These are phyloP conservation scores for Drusus annulatus DNA, from an alignment of 1,140 invertebrate genomes.

Conservation along the genomic window DNA sequence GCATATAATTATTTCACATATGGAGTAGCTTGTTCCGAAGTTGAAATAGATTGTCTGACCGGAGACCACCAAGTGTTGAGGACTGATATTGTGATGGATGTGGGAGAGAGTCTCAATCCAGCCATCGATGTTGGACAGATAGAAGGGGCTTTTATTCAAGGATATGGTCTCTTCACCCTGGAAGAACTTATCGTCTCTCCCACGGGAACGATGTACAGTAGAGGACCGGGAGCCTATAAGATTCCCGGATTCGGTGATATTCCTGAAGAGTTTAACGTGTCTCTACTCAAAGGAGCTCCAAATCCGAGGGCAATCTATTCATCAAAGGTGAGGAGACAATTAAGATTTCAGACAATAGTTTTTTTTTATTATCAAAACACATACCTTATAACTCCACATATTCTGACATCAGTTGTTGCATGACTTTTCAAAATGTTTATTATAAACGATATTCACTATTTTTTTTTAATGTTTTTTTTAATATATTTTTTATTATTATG, in stretches of 20 bases:
- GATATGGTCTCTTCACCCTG: constrained; percentile 92
- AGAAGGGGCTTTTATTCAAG: constrained; percentile 95
- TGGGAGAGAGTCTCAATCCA: constrained; percentile 92
- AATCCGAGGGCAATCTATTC: constrained; percentile 95
- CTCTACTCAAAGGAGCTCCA: constrained; percentile 87
- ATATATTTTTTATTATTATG: too few relatives aligned
- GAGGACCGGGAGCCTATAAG: constrained; percentile 95
- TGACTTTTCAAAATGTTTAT: too few relatives aligned
- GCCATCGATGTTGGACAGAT: constrained; percentile 97
- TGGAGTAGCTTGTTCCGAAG: constrained; percentile 84
- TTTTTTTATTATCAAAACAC: too few relatives aligned
- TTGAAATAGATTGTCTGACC: constrained; percentile 91
- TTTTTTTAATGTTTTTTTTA: too few relatives aligned
- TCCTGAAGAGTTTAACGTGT: constrained; percentile 93
- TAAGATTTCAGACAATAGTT: not conserved
- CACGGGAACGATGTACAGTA: constrained; percentile 83
- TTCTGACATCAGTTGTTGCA: too few relatives aligned
- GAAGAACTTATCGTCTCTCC: constrained; percentile 92
- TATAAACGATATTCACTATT: too few relatives aligned
- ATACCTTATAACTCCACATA: too few relatives aligned
- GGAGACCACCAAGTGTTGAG: constrained; percentile 90
- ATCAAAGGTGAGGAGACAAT: constrained; percentile 81
- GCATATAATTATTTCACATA: constrained; percentile 88
- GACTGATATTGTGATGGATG: constrained; percentile 96
- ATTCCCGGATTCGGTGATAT: constrained; percentile 93